Conservation (phyloP, 2,113 vertebrate genomes). For the Pelmatolapia mariae region DNA sequence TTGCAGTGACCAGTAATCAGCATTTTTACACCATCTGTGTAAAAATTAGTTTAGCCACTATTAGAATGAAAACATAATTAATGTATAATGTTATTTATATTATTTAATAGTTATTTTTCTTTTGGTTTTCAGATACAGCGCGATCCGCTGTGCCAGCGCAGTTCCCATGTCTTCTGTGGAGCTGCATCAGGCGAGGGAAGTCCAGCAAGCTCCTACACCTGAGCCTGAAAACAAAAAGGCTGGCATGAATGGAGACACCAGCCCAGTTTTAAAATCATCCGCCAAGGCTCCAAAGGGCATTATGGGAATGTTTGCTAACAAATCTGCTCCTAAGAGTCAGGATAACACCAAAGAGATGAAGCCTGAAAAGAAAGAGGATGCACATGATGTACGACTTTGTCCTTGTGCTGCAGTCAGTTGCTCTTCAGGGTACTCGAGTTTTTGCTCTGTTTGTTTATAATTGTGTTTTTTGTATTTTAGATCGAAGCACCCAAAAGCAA, state of each 20-base stretch:
- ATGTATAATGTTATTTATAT: neutral
- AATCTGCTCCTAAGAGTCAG: slow-evolving; percentile 68
- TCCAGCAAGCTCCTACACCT: neutral
- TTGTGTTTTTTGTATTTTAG: slow-evolving; percentile 57
- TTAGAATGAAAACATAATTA: neutral
- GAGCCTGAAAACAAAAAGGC: neutral
- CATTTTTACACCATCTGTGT: neutral
- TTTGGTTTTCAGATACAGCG: slow-evolving; percentile 78
- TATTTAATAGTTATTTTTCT: neutral
- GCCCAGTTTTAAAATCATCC: slow-evolving; percentile 51
- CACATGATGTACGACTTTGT: slow-evolving; percentile 61
- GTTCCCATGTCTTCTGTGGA: slow-evolving; percentile 67
- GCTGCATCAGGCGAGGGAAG: slow-evolving; percentile 37
- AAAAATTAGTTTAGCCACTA: neutral
- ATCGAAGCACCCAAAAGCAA: slow-evolving; percentile 74
- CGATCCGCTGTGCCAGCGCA: slow-evolving; percentile 80
- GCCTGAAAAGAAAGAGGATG: slow-evolving; percentile 70
- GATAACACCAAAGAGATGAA: slow-evolving; percentile 73
- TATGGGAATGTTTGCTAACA: slow-evolving; percentile 88
- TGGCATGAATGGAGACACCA: slow-evolving; percentile 60
- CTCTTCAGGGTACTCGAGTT: too few species aligned
- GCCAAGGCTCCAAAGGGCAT: slow-evolving; percentile 81
- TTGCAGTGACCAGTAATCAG: accelerated
- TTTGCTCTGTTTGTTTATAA: neutral
- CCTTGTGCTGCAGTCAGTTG: too few species aligned